A percentile compares a stretch with the other conserved stretches of the same genome.
These are phyloP conservation scores for Ips typographus DNA, from an alignment of 1,140 invertebrate species.

Conservation along the genomic window DNA sequence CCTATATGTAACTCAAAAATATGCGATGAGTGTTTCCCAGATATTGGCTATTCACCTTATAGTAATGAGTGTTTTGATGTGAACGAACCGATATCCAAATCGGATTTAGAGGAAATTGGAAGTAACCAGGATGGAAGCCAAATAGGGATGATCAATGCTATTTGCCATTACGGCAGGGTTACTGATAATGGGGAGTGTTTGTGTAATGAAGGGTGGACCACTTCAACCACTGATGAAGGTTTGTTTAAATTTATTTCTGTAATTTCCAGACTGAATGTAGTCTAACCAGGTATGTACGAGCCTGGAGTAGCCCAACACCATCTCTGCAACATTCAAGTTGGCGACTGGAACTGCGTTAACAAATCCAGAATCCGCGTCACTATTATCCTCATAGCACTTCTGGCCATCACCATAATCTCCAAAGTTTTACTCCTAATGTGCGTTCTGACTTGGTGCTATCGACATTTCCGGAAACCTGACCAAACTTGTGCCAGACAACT, in stretches of 20 bases:
- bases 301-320: constrained; percentile 33
- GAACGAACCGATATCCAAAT: constrained; percentile 19
- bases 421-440: constrained; percentile 39
- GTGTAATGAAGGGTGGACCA: constrained; percentile 31
- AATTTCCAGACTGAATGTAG: background rate
- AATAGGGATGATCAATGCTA: constrained; percentile 20
- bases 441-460: constrained; percentile 39
- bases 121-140: background rate
- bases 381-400: constrained; percentile 30
- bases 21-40: constrained; percentile 18
- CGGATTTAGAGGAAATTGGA: constrained; percentile 28
- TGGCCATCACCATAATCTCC: constrained; percentile 34
- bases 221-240: constrained; percentile 31
- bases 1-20: constrained; percentile 29
- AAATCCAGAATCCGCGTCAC: constrained; percentile 34
- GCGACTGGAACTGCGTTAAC: constrained; percentile 36
- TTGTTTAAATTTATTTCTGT: background rate
- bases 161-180: constrained; percentile 36
- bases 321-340: constrained; percentile 36
- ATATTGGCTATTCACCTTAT: constrained; percentile 29
- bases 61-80: constrained; percentile 37
- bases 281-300: constrained; percentile 25
- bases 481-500: constrained; percentile 22
- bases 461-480: constrained; percentile 26
- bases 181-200: constrained; percentile 28